Evolutionary conservation across 64 coral and sea anemone species (phyloP).

Genomic region (Pocillopora damicornis): DNA sequence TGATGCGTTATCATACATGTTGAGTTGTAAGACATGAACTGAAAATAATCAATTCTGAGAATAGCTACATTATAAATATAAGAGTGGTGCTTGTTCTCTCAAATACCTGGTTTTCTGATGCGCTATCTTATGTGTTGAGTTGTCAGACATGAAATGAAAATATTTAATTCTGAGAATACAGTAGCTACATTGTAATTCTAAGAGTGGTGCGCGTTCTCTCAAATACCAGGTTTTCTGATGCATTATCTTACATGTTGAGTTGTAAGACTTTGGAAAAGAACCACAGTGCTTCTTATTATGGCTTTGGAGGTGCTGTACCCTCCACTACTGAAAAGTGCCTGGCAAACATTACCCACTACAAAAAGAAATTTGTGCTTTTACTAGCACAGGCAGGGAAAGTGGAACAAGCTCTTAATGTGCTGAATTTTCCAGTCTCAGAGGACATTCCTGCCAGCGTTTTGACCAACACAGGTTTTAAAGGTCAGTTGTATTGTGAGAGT

Average conservation of each 20-base stretch:
- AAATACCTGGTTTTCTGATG: too few relatives aligned
- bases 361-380: slow-evolving; percentile 41
- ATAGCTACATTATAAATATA: neutral
- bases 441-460: neutral
- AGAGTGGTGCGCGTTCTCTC: neutral
- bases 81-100: too few relatives aligned
- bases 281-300: neutral
- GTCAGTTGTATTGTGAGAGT: neutral
- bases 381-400: slow-evolving; percentile 48
- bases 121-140: too few relatives aligned
- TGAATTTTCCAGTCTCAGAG: neutral
- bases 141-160: too few relatives aligned
- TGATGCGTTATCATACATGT: too few relatives aligned
- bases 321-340: neutral
- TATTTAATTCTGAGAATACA: too few relatives aligned
- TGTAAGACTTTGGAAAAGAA: slow-evolving; percentile 9
- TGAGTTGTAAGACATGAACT: too few relatives aligned
- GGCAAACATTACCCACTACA: slow-evolving; percentile 11
- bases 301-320: neutral
- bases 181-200: neutral
- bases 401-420: slow-evolving; percentile 50
- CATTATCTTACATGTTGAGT: slow-evolving; percentile 47
- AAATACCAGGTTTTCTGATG: slow-evolving; percentile 40
- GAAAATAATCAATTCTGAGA: too few relatives aligned
- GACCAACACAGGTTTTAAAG: slow-evolving; percentile 2